phyloP scores from a whole-genome alignment of 2,113 vertebrate genomes.

The Capreolus pygargus region DNA sequence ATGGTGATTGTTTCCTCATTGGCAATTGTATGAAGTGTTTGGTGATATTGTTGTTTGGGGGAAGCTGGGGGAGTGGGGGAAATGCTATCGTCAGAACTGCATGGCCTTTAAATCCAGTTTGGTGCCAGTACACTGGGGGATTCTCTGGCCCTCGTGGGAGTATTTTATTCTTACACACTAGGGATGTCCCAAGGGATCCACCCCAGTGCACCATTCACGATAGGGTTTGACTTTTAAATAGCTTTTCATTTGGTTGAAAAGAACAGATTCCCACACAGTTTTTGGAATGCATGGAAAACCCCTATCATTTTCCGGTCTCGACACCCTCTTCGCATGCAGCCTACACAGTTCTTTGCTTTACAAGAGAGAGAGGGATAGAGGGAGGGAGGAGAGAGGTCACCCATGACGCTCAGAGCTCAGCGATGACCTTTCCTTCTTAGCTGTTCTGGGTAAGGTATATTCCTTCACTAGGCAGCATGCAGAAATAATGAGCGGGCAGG shows the following conservation, averaged over 20 bases:
- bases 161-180: background rate
- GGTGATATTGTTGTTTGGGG: background rate
- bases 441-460: background rate
- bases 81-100: background rate
- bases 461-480: background rate
- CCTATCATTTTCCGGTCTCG: conserved; percentile 51
- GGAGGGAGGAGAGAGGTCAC: background rate
- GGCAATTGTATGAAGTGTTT: background rate
- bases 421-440: background rate
- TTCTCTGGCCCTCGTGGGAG: background rate
- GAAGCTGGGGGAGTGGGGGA: background rate
- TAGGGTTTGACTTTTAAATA: conserved; percentile 17
- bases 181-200: background rate
- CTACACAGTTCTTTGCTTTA: background rate
- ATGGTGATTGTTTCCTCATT: background rate
- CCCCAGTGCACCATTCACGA: background rate
- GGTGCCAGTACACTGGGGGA: background rate
- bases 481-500: background rate
- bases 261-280: conserved; percentile 1
- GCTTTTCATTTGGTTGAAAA: conserved; percentile 29
- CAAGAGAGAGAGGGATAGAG: background rate
- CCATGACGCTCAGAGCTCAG: background rate
- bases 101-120: background rate
- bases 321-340: background rate
- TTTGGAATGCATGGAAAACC: conserved; percentile 48